Percentiles rank a stretch among this genome's conserved stretches.
These are phyloP conservation scores for Spodoptera litura DNA, from an alignment of 1,140 invertebrate genomes.

Conservation along the genomic window DNA sequence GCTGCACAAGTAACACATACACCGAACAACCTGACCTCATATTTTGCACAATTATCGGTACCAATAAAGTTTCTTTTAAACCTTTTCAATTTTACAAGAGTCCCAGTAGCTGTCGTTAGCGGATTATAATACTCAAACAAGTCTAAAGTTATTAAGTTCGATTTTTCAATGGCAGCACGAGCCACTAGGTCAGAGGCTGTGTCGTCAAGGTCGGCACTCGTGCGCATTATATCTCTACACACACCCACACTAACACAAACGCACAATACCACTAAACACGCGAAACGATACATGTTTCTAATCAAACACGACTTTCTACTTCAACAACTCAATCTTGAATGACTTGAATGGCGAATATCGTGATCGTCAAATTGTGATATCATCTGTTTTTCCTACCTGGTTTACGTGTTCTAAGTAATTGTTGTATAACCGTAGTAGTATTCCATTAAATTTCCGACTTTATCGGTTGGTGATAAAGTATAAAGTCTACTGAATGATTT, in stretches of 20 bases:
- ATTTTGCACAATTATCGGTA: not conserved
- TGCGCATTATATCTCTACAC: not conserved
- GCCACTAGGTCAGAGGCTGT: not conserved
- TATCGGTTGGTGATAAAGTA: no score
- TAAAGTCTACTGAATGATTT: no score
- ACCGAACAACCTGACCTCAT: not conserved
- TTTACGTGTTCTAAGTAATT: no score
- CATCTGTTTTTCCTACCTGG: not conserved
- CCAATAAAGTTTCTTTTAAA: not conserved
- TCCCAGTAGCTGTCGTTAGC: not conserved
- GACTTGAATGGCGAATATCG: not conserved
- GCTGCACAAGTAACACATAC: not conserved
- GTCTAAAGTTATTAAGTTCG: not conserved
- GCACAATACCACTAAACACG: not conserved
- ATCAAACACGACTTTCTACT: not conserved
- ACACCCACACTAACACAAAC: not conserved
- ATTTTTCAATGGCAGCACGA: not conserved
- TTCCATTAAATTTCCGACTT: no score
- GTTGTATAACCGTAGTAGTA: no score
- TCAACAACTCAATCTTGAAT: not conserved
- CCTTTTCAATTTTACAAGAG: not conserved
- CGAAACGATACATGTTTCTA: constrained; percentile 2
- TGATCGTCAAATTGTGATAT: constrained; percentile 1
- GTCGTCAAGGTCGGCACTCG: not conserved
- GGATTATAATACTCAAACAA: not conserved